A percentile compares a stretch with the other conserved stretches of the same genome.
Conservation (phyloP, 2,888 invertebrate genomes). For the Colletes collaris region DNA sequence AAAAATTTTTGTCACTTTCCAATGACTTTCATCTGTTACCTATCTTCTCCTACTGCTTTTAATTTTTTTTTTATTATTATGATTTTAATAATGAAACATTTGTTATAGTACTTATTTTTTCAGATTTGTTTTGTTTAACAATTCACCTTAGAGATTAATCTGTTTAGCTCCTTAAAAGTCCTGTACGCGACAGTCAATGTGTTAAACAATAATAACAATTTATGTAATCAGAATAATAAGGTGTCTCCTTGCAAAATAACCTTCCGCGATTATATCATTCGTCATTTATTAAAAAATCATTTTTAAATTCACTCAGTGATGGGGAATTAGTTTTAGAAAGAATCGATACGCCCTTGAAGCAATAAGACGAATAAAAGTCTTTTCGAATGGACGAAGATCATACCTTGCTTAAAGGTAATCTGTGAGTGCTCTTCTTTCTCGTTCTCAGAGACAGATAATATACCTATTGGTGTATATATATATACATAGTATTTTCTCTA, state of each 20-base stretch:
- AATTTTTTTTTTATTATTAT: too few species aligned
- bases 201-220: too few species aligned
- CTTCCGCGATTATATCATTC: background rate
- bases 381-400: slow-evolving; percentile 26
- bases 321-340: slow-evolving; percentile 24
- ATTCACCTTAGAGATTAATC: too few species aligned
- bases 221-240: background rate
- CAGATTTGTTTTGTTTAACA: too few species aligned
- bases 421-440: slow-evolving; percentile 20
- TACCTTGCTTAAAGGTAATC: slow-evolving; percentile 39
- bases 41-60: too few species aligned
- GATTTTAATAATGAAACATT: too few species aligned
- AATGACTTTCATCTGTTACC: too few species aligned
- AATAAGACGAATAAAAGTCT: slow-evolving; percentile 8
- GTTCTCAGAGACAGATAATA: background rate
- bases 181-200: too few species aligned
- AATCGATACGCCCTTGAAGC: slow-evolving; percentile 15
- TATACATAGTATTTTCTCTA: background rate
- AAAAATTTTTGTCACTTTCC: too few species aligned
- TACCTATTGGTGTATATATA: background rate
- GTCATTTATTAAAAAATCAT: background rate
- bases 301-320: slow-evolving; percentile 17
- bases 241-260: background rate
- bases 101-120: too few species aligned
- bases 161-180: too few species aligned